Percentiles rank a stretch among this genome's conserved stretches.
phyloP scores from a whole-genome alignment of 2,888 invertebrate genomes.

The Acronicta alni region DNA sequence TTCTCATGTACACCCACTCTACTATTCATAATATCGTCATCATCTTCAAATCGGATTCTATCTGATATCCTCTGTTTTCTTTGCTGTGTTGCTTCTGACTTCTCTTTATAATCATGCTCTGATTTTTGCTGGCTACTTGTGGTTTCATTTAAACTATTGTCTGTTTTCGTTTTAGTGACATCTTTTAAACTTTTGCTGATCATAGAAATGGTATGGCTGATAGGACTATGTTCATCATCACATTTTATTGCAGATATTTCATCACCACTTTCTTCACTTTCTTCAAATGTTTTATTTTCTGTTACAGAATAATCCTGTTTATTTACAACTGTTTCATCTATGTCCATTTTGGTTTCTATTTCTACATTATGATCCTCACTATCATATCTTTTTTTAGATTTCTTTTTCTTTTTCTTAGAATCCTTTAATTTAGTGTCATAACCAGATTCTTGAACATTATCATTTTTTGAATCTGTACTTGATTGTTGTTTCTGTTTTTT shows the following conservation, averaged over 20 bases:
- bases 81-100: constrained; percentile 9
- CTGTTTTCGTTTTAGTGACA: constrained; percentile 6
- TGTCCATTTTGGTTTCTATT: constrained; percentile 22
- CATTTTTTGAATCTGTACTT: constrained; percentile 20
- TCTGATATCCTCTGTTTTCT: constrained; percentile 67
- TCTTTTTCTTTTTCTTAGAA: constrained; percentile 59
- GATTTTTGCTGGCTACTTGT: constrained; percentile 1
- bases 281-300: constrained; percentile 28
- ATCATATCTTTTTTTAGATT: constrained; percentile 53
- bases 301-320: constrained; percentile 11
- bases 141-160: constrained; percentile 20
- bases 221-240: constrained; percentile 37
- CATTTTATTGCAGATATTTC: constrained; percentile 56
- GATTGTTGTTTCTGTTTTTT: constrained; percentile 34
- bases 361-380: constrained; percentile 23
- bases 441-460: constrained; percentile 19
- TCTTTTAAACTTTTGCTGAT: constrained; percentile 20
- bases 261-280: constrained; percentile 31
- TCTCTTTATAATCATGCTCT: constrained; percentile 4
- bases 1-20: constrained; percentile 6
- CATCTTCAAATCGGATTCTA: constrained; percentile 75
- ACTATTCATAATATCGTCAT: constrained; percentile 37
- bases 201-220: constrained; percentile 39
- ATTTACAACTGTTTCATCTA: constrained; percentile 15
- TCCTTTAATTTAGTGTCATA: constrained; percentile 36